phyloP scores from a whole-genome alignment of 2,888 invertebrate species.

The Cremastinae sp. region DNA sequence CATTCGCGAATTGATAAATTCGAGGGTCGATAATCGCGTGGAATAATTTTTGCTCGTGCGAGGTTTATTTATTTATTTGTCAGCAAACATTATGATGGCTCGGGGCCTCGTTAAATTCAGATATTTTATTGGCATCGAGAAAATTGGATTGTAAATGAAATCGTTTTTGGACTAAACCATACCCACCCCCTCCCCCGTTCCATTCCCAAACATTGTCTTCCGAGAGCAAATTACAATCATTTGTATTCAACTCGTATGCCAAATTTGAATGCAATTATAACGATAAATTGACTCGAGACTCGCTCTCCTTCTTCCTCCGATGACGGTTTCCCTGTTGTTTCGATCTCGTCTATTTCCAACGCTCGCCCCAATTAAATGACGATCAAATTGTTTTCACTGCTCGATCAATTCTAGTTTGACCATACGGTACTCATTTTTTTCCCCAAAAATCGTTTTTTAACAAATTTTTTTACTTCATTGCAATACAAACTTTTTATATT shows the following conservation, averaged over 20 bases:
- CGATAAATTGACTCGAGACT: constrained; percentile 12
- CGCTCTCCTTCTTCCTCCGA: neutral
- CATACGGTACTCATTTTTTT: no score
- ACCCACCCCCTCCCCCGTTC: neutral
- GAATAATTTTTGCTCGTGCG: constrained; percentile 30
- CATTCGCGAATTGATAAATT: no score
- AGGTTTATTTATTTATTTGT: constrained; percentile 29
- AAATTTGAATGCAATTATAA: constrained; percentile 13
- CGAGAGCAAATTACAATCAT: neutral
- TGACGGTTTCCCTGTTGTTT: constrained; percentile 11
- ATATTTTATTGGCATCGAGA: constrained; percentile 2
- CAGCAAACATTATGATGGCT: constrained; percentile 18
- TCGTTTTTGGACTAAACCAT: no score
- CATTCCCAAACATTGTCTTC: neutral
- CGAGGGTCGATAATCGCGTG: no score
- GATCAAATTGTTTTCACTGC: no score
- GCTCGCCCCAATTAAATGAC: no score
- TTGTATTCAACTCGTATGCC: constrained; percentile 1
- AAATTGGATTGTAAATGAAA: constrained; percentile 3
- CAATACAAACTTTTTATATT: no score
- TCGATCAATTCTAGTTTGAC: no score
- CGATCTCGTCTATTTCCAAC: neutral
- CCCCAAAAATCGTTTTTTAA: no score
- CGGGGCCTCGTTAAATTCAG: neutral
- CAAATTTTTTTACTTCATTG: no score